Conservation (phyloP, 2,888 invertebrate species). For the Caenorhabditis virilis region DNA sequence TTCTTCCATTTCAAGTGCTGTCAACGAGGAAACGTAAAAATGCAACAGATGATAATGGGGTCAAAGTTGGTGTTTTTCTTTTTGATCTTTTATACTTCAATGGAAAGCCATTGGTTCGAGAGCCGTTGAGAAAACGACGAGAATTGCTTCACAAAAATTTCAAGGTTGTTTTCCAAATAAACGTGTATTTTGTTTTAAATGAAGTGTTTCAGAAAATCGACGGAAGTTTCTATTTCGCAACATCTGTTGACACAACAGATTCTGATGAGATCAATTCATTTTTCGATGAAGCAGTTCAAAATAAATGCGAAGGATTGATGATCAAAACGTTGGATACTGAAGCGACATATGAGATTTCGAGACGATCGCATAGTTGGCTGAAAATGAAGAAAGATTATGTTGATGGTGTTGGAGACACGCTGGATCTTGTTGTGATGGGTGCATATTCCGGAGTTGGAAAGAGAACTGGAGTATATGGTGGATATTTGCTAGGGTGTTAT, state of each 20-base stretch:
- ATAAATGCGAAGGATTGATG: slow-evolving; percentile 98
- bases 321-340: slow-evolving; percentile 88
- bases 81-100: slow-evolving; percentile 94
- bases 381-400: slow-evolving; percentile 83
- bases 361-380: slow-evolving; percentile 89
- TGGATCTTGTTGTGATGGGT: slow-evolving; percentile 93
- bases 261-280: slow-evolving; percentile 92
- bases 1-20: slow-evolving; percentile 92
- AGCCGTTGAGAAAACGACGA: slow-evolving; percentile 80
- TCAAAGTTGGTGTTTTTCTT: slow-evolving; percentile 91
- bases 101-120: slow-evolving; percentile 81
- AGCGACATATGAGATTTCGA: slow-evolving; percentile 95
- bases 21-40: slow-evolving; percentile 94
- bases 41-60: slow-evolving; percentile 79
- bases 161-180: slow-evolving; percentile 11
- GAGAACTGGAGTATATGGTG: slow-evolving; percentile 89
- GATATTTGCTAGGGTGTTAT: slow-evolving; percentile 91
- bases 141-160: slow-evolving; percentile 57
- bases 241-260: slow-evolving; percentile 79
- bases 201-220: slow-evolving; percentile 65
- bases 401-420: slow-evolving; percentile 91
- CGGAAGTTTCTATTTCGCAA: slow-evolving; percentile 88
- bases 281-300: slow-evolving; percentile 88
- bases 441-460: slow-evolving; percentile 83
- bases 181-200: background rate